Base-by-base conservation (phyloP, 2,888 invertebrate genomes). In the Sesia apiformis region DNA sequence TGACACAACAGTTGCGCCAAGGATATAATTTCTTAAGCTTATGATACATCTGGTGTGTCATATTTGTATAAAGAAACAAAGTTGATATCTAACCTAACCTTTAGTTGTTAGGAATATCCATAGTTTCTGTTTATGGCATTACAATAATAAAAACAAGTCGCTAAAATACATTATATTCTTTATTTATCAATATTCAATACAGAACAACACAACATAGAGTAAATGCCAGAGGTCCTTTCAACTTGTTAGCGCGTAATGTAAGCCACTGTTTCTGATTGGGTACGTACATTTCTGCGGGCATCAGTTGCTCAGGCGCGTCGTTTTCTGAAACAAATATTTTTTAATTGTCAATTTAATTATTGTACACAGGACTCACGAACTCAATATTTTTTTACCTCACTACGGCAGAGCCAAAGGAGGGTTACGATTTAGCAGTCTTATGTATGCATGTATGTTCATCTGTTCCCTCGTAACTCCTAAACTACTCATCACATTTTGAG, bases 271-370 rank as follows among this genome's bases (percentile, higher is more conserved):
- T 94, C 80, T 97, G 96, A 81, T 97, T 96, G 3, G 96, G 96
- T 5, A 97, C 96, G 74, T 96, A 97, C 96, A 97, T 96, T 82
- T 97, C 97, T 0, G 96, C 95, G 0, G 96, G 97, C 93, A 97
- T 94, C 66, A 94, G 87, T 40, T 91, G 91, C 56, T 91, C 91
- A 5, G 89, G 90, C 1, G 83, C 74, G 23, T 90, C 87, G 61
- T 23, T 23, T 23, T 23, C 23, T 23, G 23, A 23, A 23, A 23
- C 23, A 23, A 23, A 23, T 23, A 23, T 23, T 23, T 23, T 23
- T 23, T 23, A 23, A 23, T 23, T 23, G 23, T 23, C 23, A 2
- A 23, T 23, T n/a, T n/a, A n/a, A n/a, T n/a, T n/a, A n/a, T n/a
- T n/a, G n/a, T 2, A 23, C 23, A 23, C 23, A 23, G 23, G 23